Evolutionary conservation across 2,113 vertebrate genomes (phyloP).

Genomic region (Platycercus adscitus): DNA sequence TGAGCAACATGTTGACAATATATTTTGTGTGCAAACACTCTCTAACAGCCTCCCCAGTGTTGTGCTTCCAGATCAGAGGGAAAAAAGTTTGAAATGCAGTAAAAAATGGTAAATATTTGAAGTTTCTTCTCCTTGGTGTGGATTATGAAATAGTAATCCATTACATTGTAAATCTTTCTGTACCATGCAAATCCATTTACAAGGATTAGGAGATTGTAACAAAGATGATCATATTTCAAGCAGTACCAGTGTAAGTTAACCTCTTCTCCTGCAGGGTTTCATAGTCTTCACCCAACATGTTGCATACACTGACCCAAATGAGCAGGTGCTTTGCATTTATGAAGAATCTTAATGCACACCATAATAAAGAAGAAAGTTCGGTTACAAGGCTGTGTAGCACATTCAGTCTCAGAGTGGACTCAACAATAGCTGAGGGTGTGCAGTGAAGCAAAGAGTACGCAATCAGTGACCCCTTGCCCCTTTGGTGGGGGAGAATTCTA

Average conservation of each 20-base stretch:
- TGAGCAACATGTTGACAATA: accelerated
- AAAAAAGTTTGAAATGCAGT: not conserved
- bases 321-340: conserved; percentile 38
- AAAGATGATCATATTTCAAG: conserved; percentile 53
- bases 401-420: not conserved
- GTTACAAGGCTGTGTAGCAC: not conserved
- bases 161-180: conserved; percentile 66
- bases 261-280: not conserved
- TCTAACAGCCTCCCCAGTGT: not conserved
- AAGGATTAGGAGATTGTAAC: conserved; percentile 58
- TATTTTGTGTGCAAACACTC: not conserved
- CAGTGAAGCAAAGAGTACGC: conserved; percentile 47
- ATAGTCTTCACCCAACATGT: not conserved
- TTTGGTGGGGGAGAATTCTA: not conserved
- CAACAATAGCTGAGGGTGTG: conserved; percentile 46
- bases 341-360: not conserved
- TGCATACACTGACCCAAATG: not conserved
- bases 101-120: not conserved
- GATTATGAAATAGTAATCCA: conserved; percentile 52
- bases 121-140: conserved; percentile 11
- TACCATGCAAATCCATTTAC: conserved; percentile 69
- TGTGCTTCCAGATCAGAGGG: not conserved
- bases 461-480: conserved; percentile 52
- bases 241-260: not conserved
- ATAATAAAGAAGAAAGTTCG: not conserved